Evolutionary conservation across 2,888 invertebrate species (phyloP).

Genomic region (Strigamia maritima): DNA sequence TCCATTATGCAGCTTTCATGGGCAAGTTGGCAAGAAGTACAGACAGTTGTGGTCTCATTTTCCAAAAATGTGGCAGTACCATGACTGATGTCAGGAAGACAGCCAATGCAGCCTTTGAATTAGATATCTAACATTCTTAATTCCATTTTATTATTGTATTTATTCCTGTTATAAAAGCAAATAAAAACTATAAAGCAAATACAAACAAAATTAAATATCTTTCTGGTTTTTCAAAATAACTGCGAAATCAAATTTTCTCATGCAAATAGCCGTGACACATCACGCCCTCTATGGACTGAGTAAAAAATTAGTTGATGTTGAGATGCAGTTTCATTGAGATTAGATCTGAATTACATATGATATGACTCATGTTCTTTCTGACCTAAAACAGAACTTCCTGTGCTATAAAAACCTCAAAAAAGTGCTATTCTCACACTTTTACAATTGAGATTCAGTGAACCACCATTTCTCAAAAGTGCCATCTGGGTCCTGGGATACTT

Average conservation of each 20-base stretch:
- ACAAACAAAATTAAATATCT: neutral
- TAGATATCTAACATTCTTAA: neutral
- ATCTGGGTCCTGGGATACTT: neutral
- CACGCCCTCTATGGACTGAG: neutral
- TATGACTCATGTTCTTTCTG: constrained; percentile 7
- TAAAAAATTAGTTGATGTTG: neutral
- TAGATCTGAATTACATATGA: neutral
- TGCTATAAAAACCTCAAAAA: neutral
- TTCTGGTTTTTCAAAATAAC: neutral
- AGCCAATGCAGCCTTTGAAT: neutral
- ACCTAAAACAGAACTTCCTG: constrained; percentile 8
- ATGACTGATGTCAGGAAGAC: neutral
- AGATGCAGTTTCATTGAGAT: neutral
- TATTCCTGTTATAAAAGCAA: neutral
- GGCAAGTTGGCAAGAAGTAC: constrained; percentile 5
- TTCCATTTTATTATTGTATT: neutral
- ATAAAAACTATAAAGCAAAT: neutral
- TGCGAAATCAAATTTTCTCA: neutral
- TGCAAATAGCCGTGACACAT: neutral
- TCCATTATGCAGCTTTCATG: constrained; percentile 34
- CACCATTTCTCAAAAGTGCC: neutral
- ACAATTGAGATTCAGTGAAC: neutral
- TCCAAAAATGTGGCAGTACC: neutral
- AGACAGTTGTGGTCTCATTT: neutral
- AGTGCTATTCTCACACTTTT: neutral